Percentiles rank a stretch among this genome's conserved stretches.
These are phyloP conservation scores for Paracentrotus lividus DNA, from an alignment of 53 echinoderm and acorn worm species.

Conservation along the genomic window DNA sequence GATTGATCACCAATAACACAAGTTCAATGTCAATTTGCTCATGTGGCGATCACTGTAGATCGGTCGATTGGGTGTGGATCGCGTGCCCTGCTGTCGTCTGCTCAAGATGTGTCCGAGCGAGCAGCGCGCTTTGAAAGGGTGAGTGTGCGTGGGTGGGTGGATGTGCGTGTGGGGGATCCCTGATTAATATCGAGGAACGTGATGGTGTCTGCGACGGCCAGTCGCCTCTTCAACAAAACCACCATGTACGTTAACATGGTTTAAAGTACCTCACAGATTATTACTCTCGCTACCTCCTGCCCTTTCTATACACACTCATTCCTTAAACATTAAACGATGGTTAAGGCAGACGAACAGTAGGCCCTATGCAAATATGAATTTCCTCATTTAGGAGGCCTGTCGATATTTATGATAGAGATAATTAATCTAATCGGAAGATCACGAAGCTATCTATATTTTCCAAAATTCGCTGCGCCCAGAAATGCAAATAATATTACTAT, in stretches of 20 bases:
- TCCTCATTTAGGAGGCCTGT: constrained; percentile 15
- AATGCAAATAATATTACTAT: constrained; percentile 39
- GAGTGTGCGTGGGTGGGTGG: neutral
- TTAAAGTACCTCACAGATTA: neutral
- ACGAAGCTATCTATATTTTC: neutral
- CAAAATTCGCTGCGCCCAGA: constrained; percentile 12
- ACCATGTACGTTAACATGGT: neutral
- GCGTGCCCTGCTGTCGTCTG: neutral
- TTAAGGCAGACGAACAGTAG: neutral
- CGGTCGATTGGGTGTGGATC: constrained; percentile 5
- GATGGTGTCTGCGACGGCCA: neutral
- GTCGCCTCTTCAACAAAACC: neutral
- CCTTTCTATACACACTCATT: neutral
- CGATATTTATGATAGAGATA: neutral
- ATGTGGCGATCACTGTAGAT: neutral
- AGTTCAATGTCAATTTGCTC: neutral
- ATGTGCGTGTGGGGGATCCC: neutral
- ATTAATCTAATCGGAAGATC: constrained; percentile 34
- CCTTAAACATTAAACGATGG: neutral
- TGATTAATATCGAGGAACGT: neutral
- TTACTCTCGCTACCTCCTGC: neutral
- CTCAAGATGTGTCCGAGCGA: neutral
- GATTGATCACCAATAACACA: neutral
- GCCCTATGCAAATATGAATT: constrained; percentile 18
- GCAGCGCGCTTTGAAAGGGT: neutral